Evolutionary conservation across 2,888 invertebrate genomes (phyloP).

Genomic region (Phyllotreta cruciferae): DNA sequence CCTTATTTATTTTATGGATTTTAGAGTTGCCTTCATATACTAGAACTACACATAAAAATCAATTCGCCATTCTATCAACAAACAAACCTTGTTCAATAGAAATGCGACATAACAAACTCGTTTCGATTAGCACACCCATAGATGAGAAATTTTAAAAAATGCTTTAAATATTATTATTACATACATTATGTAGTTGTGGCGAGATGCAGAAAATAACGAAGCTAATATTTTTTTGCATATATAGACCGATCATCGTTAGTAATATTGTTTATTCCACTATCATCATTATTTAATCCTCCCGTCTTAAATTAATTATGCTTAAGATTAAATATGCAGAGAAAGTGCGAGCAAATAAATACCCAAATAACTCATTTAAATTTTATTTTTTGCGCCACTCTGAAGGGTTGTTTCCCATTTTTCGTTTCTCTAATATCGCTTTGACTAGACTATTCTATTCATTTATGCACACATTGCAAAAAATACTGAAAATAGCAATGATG

Average conservation of each 20-base stretch:
- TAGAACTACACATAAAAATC: constrained; percentile 1
- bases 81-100: constrained; percentile 16
- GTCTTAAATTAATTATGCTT: too few species aligned
- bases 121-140: constrained; percentile 35
- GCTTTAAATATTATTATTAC: constrained; percentile 36
- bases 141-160: constrained; percentile 39
- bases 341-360: too few species aligned
- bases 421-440: not conserved
- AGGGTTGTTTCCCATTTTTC: too few species aligned
- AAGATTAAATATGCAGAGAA: too few species aligned
- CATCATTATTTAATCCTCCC: too few species aligned
- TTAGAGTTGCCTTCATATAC: too few species aligned
- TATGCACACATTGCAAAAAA: constrained; percentile 45
- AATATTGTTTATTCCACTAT: too few species aligned
- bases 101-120: constrained; percentile 24
- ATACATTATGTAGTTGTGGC: not conserved
- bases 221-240: too few species aligned
- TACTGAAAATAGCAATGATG: constrained; percentile 50
- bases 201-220: not conserved
- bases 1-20: too few species aligned
- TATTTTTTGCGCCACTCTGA: too few species aligned
- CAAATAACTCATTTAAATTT: too few species aligned
- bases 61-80: constrained; percentile 11
- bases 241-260: too few species aligned
- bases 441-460: constrained; percentile 36